These are phyloP conservation scores for Periophthalmus magnuspinnatus DNA, from an alignment of 2,797 vertebrate species.

Conservation along the genomic window DNA sequence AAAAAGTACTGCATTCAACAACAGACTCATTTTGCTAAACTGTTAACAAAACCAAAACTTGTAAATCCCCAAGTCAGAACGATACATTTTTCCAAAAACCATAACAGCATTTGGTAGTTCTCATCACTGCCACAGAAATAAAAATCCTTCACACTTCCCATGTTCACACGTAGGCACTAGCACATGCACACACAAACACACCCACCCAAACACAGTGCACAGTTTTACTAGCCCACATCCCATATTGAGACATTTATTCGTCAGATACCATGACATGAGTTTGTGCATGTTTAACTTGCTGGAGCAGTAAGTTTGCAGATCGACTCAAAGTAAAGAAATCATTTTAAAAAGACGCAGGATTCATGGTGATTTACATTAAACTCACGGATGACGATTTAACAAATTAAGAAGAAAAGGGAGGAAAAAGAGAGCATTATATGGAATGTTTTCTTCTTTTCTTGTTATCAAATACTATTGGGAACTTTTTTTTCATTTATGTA, in stretches of 20 bases:
- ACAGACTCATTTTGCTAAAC: background rate
- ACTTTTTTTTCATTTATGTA: no score
- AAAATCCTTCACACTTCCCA: constrained; percentile 24
- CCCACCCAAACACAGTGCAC: constrained; percentile 37
- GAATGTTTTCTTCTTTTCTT: no score
- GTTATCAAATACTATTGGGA: no score
- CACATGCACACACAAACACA: constrained; percentile 27
- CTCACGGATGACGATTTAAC: background rate
- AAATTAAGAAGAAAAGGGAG: background rate
- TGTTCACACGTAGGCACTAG: constrained; percentile 36
- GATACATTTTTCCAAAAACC: background rate
- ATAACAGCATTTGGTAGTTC: constrained; percentile 8
- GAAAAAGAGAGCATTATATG: no score
- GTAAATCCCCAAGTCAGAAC: background rate
- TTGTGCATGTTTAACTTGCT: constrained; percentile 51
- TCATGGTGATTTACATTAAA: background rate
- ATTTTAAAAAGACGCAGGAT: background rate
- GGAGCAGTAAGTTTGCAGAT: constrained; percentile 47
- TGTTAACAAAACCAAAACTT: background rate
- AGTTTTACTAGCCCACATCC: constrained; percentile 45
- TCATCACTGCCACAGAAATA: constrained; percentile 26
- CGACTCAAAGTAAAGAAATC: constrained; percentile 35
- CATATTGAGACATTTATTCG: constrained; percentile 59
- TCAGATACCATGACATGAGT: constrained; percentile 54
- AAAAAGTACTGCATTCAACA: no score